Evolutionary conservation across 2,113 vertebrate species (phyloP), one percentile per base, ranked within the genome.

Genomic region (Pampusana beccarii): DNA sequence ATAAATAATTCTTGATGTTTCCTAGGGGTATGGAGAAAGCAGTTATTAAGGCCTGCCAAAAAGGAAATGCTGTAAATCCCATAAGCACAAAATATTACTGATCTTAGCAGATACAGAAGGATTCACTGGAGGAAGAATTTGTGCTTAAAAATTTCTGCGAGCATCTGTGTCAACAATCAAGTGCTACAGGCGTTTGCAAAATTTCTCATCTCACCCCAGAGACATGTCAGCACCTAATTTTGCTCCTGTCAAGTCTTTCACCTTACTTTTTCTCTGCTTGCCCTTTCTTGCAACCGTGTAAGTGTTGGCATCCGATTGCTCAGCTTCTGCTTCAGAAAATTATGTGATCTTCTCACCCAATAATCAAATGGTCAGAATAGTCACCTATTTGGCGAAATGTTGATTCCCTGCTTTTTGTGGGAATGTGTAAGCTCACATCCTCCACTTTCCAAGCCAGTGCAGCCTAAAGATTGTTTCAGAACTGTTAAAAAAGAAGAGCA

Each of bases 1-100:
- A 84, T 88, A 95, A 96, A 94, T 77, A 93, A 83, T 53, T n/a
- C 56, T 44, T 80, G 62, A 82, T 48, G 9, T 83, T 92, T 94
- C 88, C 86, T 67, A 62, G 17, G 62, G 48, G 38, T 74, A 84
- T 48, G 46, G 25, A 92, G 86, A 51, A 93, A 33, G 53, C 34
- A 83, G 51, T 88, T 95, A 93, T 92, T 95, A 92, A 90, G 38
- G 67, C 19, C 64, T 93, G 72, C 53, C 65, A 46, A 58, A 94
- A 96, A 92, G 26, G 21, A 96, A 95, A 80, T 40, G 50, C 24
- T 56, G 19, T 84, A 88, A 92, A 90, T 67, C 75, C 61, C 61
- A n/a, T 26, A 78, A 84, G 56, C 42, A 81, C 60, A 91, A 92
- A 96, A 88, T 95, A 88, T 80, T 96, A 82, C 71, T 2, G 1